A percentile compares a stretch with the other conserved stretches of the same genome.
phyloP scores from a whole-genome alignment of 2,113 vertebrate species.

The Todiramphus saurophagus region DNA sequence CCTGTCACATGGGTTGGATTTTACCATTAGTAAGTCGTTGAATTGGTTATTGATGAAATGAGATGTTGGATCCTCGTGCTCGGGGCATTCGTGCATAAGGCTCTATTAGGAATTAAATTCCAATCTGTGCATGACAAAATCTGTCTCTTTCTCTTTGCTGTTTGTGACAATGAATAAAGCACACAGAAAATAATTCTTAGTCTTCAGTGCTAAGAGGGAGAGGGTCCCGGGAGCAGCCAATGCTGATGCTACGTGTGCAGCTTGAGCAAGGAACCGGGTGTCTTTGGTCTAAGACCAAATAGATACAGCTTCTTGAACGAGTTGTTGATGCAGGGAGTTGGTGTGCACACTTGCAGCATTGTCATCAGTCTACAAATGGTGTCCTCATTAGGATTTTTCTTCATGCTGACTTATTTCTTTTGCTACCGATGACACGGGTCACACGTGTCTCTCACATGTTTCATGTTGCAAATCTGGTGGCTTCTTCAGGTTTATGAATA shows the following conservation, averaged over 20 bases:
- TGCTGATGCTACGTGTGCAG: background rate
- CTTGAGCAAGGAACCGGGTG: background rate
- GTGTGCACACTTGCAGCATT: background rate
- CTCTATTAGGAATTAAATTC: background rate
- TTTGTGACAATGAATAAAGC: background rate
- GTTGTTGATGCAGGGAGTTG: background rate
- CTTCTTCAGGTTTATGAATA: background rate
- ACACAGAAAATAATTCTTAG: background rate
- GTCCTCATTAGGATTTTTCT: background rate
- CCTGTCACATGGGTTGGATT: background rate
- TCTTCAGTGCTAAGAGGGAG: background rate
- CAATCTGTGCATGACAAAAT: background rate
- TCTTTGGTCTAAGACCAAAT: background rate
- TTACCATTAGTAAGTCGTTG: background rate
- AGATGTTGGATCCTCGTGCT: background rate
- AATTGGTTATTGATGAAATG: background rate
- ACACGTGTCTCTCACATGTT: rapidly evolving
- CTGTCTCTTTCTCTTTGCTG: background rate
- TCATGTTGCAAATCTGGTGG: background rate
- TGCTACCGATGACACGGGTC: background rate
- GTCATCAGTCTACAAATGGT: background rate
- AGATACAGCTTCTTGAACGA: background rate
- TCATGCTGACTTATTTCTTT: background rate
- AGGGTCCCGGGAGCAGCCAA: background rate
- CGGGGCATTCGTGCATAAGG: background rate